These are phyloP conservation scores for Trichomalopsis sarcophagae DNA, from an alignment of 1,140 invertebrate genomes.

Conservation along the genomic window DNA sequence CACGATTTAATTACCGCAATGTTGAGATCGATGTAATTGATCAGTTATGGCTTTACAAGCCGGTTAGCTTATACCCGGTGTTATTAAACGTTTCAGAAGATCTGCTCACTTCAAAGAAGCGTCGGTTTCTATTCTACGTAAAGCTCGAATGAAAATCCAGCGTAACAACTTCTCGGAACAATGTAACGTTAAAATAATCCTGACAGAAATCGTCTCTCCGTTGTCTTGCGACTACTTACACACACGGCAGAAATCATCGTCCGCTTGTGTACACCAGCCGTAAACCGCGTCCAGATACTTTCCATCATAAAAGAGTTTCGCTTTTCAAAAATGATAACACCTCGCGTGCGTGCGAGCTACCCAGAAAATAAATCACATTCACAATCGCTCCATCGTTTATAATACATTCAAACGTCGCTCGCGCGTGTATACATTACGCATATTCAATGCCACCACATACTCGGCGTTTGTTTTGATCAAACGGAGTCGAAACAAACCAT, in stretches of 20 bases:
- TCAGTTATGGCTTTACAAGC: background rate
- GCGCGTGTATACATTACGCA: background rate
- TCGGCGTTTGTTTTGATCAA: conserved; percentile 17
- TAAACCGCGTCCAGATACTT: background rate
- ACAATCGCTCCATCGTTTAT: background rate
- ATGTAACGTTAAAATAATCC: background rate
- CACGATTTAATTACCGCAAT: conserved; percentile 15
- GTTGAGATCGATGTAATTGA: background rate
- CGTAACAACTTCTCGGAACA: background rate
- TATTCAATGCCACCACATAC: background rate
- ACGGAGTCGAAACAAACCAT: background rate
- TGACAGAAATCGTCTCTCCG: too few relatives aligned
- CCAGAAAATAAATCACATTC: background rate
- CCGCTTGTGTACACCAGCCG: too few relatives aligned
- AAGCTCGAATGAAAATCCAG: background rate
- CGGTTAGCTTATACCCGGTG: too few relatives aligned
- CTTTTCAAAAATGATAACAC: conserved; percentile 7
- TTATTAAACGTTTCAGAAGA: background rate
- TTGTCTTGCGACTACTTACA: background rate
- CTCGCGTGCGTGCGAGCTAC: background rate
- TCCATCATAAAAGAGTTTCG: conserved; percentile 9
- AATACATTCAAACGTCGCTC: background rate
- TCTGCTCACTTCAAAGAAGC: background rate
- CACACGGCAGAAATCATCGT: background rate
- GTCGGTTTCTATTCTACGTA: background rate